phyloP scores from a whole-genome alignment of 2,888 invertebrate genomes.

The Endotricha flammealis region DNA sequence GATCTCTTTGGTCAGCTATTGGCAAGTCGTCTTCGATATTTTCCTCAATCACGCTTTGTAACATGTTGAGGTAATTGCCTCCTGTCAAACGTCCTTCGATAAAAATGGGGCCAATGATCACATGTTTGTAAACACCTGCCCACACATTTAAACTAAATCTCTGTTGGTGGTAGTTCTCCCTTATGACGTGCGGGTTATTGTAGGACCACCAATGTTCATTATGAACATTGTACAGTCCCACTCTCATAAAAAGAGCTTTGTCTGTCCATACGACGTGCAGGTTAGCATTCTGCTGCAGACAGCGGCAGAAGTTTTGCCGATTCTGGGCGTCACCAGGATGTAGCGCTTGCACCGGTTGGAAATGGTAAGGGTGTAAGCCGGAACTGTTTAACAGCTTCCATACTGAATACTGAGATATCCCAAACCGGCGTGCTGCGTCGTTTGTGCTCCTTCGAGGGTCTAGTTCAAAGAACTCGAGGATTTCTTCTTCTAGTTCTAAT shows the following conservation, averaged over 20 bases:
- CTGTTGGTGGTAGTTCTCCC: slow-evolving; percentile 11
- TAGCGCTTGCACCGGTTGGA: not conserved
- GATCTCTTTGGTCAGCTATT: not conserved
- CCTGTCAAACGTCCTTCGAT: not conserved
- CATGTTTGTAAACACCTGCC: slow-evolving; percentile 14
- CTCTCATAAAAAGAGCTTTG: not conserved
- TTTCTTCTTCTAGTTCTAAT: not conserved
- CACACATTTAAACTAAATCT: slow-evolving; percentile 16
- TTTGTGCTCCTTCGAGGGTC: not conserved
- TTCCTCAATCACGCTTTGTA: not conserved
- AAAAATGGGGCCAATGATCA: slow-evolving; percentile 12
- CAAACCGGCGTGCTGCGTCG: not conserved
- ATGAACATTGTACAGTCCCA: slow-evolving; percentile 8
- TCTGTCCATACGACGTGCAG: not conserved
- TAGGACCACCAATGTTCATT: slow-evolving; percentile 16
- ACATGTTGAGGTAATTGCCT: not conserved
- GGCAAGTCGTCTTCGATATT: not conserved
- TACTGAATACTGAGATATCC: not conserved
- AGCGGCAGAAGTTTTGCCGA: not conserved
- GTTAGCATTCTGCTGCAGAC: not conserved
- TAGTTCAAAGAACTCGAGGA: not conserved
- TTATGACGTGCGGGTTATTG: slow-evolving; percentile 11
- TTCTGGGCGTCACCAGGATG: not conserved
- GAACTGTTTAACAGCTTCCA: not conserved
- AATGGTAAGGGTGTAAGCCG: not conserved